These are phyloP conservation scores for Andrena haemorrhoa DNA, from an alignment of 2,888 invertebrate species.

Conservation along the genomic window DNA sequence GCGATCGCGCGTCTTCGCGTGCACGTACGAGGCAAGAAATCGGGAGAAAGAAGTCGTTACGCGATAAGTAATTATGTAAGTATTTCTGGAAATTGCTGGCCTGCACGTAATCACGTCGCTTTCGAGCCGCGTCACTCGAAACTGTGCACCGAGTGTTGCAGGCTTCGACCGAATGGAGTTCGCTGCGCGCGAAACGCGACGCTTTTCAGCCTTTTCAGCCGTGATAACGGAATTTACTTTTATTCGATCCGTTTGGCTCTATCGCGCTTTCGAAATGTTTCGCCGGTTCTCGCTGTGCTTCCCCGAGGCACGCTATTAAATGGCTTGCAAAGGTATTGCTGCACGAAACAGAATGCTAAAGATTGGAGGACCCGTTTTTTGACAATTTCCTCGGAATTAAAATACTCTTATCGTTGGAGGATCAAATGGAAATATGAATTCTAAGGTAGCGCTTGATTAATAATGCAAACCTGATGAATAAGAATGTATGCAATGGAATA, in stretches of 20 bases:
- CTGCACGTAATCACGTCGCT: neutral
- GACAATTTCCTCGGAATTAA: too few relatives aligned
- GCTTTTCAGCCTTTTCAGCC: conserved; percentile 8
- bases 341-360: too few relatives aligned
- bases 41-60: conserved; percentile 23
- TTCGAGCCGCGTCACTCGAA: neutral
- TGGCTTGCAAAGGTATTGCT: too few relatives aligned
- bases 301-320: conserved; percentile 17
- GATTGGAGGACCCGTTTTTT: too few relatives aligned
- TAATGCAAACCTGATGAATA: too few relatives aligned
- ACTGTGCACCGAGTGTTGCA: neutral
- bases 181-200: conserved; percentile 9
- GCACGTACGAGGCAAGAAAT: conserved; percentile 4
- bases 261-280: neutral
- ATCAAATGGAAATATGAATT: too few relatives aligned
- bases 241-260: conserved; percentile 14
- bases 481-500: too few relatives aligned
- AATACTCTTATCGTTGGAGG: too few relatives aligned
- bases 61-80: conserved; percentile 22
- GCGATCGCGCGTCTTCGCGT: conserved; percentile 13
- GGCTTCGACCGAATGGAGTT: conserved; percentile 7
- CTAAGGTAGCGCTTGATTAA: too few relatives aligned
- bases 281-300: conserved; percentile 17
- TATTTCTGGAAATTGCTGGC: conserved; percentile 20
- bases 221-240: conserved; percentile 19